phyloP scores from a whole-genome alignment of 2,888 invertebrate genomes.

The Eristalinus aeneus region DNA sequence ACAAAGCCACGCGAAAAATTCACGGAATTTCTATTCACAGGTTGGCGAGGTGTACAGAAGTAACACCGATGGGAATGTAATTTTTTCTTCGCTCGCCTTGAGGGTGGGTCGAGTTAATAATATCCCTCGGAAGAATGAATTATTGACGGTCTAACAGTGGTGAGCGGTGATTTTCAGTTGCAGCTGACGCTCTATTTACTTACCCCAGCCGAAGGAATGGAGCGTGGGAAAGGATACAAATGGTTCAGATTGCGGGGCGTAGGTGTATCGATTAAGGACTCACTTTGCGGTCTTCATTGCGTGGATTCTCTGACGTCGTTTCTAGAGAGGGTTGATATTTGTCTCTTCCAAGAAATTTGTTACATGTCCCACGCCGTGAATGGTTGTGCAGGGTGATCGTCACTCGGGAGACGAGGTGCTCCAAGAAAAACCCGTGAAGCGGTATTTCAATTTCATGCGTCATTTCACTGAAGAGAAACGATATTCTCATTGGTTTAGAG shows the following conservation, averaged over 20 bases:
- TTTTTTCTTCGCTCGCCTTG: neutral
- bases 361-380: neutral
- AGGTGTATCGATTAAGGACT: slow-evolving; percentile 12
- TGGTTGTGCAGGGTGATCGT: neutral
- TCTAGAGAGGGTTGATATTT: neutral
- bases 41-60: slow-evolving; percentile 10
- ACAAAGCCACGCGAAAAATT: slow-evolving; percentile 23
- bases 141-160: slow-evolving; percentile 6
- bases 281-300: neutral
- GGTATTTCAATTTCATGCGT: neutral
- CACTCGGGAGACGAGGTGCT: neutral
- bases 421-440: neutral
- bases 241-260: neutral
- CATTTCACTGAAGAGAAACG: neutral
- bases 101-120: neutral
- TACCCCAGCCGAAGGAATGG: neutral
- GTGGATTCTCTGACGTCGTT: neutral
- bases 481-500: neutral
- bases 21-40: slow-evolving; percentile 23
- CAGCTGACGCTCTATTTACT: neutral
- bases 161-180: slow-evolving; percentile 7
- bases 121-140: slow-evolving; percentile 14
- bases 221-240: slow-evolving; percentile 2
- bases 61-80: slow-evolving; percentile 20
- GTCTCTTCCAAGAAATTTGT: neutral